A percentile compares a stretch with the other conserved stretches of the same genome.
These are phyloP conservation scores for Apus apus DNA, from an alignment of 2,113 vertebrate species.

Conservation along the genomic window DNA sequence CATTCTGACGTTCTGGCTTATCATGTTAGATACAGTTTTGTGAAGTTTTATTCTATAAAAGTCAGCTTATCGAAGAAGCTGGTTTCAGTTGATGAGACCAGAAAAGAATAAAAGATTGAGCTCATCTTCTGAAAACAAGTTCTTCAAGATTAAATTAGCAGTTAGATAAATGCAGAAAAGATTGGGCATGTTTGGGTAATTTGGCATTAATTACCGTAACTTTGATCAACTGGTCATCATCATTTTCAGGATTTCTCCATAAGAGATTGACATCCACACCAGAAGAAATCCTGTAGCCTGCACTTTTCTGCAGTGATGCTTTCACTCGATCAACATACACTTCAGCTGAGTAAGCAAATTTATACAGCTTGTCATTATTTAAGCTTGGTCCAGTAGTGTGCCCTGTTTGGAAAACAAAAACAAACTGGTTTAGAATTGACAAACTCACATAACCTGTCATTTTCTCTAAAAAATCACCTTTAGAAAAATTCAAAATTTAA, in stretches of 20 bases:
- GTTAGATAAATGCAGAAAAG: background rate
- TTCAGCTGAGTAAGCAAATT: conserved; percentile 88
- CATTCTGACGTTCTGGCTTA: background rate
- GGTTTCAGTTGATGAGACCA: background rate
- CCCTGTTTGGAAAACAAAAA: conserved; percentile 75
- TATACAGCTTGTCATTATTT: conserved; percentile 90
- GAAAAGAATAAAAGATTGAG: background rate
- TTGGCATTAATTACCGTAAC: conserved; percentile 75
- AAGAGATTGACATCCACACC: conserved; percentile 84
- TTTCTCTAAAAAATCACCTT: background rate
- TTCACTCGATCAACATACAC: conserved; percentile 82
- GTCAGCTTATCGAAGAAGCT: background rate
- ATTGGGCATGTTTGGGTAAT: background rate
- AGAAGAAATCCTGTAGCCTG: conserved; percentile 86
- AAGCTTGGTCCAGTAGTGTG: conserved; percentile 86
- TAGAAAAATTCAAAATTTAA: background rate
- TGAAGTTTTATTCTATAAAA: background rate
- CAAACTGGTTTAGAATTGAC: background rate
- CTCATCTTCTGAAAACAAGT: background rate
- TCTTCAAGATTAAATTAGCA: background rate
- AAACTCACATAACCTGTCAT: background rate
- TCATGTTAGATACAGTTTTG: background rate
- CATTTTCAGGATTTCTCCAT: conserved; percentile 89
- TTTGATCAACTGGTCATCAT: conserved; percentile 90
- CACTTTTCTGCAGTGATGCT: conserved; percentile 77